These are phyloP conservation scores for Megastigmus dorsalis DNA, from an alignment of 2,888 invertebrate species.

Conservation along the genomic window DNA sequence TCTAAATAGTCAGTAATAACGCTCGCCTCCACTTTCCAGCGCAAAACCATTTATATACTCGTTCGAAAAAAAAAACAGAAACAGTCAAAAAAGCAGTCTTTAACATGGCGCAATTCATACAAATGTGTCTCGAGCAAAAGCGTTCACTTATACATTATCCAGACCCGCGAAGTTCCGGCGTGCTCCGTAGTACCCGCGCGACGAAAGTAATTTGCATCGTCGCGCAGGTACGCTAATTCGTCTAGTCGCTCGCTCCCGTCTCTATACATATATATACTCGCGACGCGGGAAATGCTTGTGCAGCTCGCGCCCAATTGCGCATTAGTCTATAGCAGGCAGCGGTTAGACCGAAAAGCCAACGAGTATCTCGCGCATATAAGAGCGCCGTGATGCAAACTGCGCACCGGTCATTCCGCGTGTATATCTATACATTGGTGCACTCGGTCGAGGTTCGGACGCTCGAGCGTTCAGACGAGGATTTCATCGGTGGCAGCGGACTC, in stretches of 20 bases:
- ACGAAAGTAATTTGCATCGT: constrained; percentile 61
- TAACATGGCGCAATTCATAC: constrained; percentile 5
- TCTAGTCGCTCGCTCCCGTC: constrained; percentile 4
- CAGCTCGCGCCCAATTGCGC: constrained; percentile 33
- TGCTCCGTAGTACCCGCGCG: neutral
- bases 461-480: neutral
- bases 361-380: no score
- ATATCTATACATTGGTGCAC: no score
- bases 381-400: no score
- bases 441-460: no score
- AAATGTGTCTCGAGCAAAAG: constrained; percentile 6
- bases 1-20: no score
- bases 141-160: neutral
- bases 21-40: no score
- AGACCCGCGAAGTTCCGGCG: neutral
- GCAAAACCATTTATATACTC: no score
- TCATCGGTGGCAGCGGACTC: neutral
- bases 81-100: neutral
- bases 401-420: constrained; percentile 4
- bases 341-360: no score
- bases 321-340: constrained; percentile 30
- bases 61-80: no score
- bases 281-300: no score
- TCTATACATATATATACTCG: no score
- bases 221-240: constrained; percentile 59